A percentile compares a stretch with the other conserved stretches of the same genome.
Evolutionary conservation across 2,888 invertebrate genomes (phyloP).

Genomic region (Papilio gigon): DNA sequence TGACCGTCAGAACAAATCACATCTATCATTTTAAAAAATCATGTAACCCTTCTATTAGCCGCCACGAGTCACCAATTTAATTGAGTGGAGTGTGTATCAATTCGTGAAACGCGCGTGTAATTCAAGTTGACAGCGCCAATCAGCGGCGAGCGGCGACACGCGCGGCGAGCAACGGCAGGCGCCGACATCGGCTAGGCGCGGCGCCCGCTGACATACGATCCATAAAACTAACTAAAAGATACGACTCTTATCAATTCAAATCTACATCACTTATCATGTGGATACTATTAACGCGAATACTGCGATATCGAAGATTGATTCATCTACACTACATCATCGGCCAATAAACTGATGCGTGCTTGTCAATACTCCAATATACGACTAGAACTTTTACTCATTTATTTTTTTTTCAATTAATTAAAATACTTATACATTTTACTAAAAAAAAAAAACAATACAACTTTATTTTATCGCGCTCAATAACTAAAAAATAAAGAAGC

Average conservation of each 20-base stretch:
- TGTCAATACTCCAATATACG: not conserved
- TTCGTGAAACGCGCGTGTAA: slow-evolving; percentile 42
- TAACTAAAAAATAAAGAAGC: not conserved
- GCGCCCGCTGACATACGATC: slow-evolving; percentile 31
- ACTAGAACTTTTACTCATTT: not conserved
- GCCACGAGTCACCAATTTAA: slow-evolving; percentile 39
- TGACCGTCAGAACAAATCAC: slow-evolving; percentile 17
- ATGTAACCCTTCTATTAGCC: slow-evolving; percentile 32
- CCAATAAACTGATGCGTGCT: not conserved
- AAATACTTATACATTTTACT: not conserved
- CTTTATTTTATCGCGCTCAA: not conserved
- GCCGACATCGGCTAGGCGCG: slow-evolving; percentile 36
- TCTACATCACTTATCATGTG: slow-evolving; percentile 19
- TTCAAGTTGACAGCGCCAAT: slow-evolving; percentile 44
- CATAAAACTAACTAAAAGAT: slow-evolving; percentile 37
- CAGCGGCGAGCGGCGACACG: slow-evolving; percentile 42
- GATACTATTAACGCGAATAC: slow-evolving; percentile 7
- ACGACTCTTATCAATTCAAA: slow-evolving; percentile 24
- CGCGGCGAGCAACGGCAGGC: slow-evolving; percentile 40
- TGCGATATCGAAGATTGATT: not conserved
- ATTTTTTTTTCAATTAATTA: not conserved
- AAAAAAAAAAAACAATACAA: too few species aligned
- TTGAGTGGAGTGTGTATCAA: slow-evolving; percentile 42
- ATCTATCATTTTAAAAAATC: slow-evolving; percentile 35
- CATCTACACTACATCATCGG: slow-evolving; percentile 1